A percentile compares a stretch with the other conserved stretches of the same genome.
Evolutionary conservation across 2,888 invertebrate species (phyloP).

Genomic region (Lathronympha strigana): DNA sequence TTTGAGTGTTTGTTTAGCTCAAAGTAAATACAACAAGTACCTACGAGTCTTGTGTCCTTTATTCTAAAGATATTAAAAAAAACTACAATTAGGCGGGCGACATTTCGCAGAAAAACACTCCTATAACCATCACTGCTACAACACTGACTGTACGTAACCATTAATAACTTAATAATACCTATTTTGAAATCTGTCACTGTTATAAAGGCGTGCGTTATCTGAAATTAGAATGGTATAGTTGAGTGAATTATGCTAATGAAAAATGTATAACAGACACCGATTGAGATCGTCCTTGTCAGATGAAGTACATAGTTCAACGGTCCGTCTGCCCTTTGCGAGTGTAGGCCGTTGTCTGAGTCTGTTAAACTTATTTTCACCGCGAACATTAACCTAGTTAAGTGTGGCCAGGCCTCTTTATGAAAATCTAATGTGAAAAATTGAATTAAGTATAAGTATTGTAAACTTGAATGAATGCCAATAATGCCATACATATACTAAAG

Average conservation of each 20-base stretch:
- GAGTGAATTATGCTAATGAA: conserved; percentile 33
- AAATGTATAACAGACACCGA: conserved; percentile 21
- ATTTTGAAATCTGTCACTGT: neutral
- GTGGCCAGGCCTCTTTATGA: neutral
- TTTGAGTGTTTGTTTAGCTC: too few species aligned
- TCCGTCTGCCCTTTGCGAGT: conserved; percentile 59
- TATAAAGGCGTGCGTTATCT: conserved; percentile 1
- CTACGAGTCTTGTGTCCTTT: too few species aligned
- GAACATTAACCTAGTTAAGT: conserved; percentile 15
- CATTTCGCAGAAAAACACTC: too few species aligned
- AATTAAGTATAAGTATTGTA: too few species aligned
- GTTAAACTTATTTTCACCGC: conserved; percentile 19
- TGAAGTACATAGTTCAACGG: conserved; percentile 56
- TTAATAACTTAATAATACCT: neutral
- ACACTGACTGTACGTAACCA: neutral
- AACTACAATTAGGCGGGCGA: too few species aligned
- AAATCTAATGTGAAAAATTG: neutral
- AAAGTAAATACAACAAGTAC: too few species aligned
- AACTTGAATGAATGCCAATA: too few species aligned
- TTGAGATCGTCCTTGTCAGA: conserved; percentile 38
- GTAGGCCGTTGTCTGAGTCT: conserved; percentile 46
- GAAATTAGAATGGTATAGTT: conserved; percentile 10
- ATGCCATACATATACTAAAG: too few species aligned
- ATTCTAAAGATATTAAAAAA: too few species aligned
- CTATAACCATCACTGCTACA: too few species aligned